Evolutionary conservation across 2,797 vertebrate genomes (phyloP), one percentile per base, ranked within the genome.

Genomic region (Hapalemur alaotrensis): DNA sequence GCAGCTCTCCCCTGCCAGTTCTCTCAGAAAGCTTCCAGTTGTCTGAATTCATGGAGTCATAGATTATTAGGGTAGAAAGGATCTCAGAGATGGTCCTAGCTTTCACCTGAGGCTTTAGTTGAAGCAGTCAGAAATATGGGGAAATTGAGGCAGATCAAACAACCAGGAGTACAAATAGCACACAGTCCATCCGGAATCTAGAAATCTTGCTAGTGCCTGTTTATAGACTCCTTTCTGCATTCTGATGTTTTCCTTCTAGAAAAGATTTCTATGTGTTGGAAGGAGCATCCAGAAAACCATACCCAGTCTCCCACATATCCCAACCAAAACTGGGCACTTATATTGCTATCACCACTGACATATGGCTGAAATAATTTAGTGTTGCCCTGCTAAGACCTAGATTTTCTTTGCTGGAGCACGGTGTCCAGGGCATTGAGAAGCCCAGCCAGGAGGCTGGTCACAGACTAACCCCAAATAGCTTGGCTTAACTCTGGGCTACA

Each of bases 391-490:
- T 7, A 57, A 92, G 75, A 70, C 81, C 43, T 82, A 20, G n/a
- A 86, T 65, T 89, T 94, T 81, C 85, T 93, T 92, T 91, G 28
- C 65, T 93, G 41, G 46, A 76, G 43, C 28, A 13, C 79, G 70
- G 72, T 76, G 59, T 73, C 41, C 25, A 91, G 28, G 8, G 50
- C 46, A 57, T 57, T 86, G 4, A 95, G 52, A 96, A 88, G 59
- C 87, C 35, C 52, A 90, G 46, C 43, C 30, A 22, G 91, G 87
- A 72, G 79, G 48, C 1, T 96, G 94, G 70, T 95, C 75, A 75
- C 61, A 96, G 82, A 93, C 85, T 76, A 93, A 57, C 43, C 50
- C 59, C 75, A 92, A 95, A 97, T n/a, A 87, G 92, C 50, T 97
- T 73, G 93, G 35, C 73, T 95, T 54, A 95, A 92, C 91, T 95